Percentiles rank a stretch among this genome's conserved stretches.
These are phyloP conservation scores for Xenus cinereus DNA, from an alignment of 2,113 vertebrate species.

Conservation along the genomic window DNA sequence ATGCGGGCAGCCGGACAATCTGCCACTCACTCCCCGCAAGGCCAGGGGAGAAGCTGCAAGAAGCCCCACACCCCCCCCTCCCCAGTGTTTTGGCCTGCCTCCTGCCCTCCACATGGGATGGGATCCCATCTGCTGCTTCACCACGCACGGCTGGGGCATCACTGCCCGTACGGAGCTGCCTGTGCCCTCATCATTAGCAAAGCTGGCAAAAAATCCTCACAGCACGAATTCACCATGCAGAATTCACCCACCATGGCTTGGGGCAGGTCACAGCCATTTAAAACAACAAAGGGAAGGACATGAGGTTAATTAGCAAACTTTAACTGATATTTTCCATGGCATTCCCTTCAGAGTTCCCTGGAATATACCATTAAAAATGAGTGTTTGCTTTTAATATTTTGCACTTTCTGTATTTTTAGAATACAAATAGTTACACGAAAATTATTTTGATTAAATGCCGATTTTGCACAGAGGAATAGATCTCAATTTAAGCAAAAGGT, in stretches of 20 bases:
- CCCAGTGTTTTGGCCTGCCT: background rate
- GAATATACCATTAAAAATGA: background rate
- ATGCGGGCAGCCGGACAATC: rapidly evolving
- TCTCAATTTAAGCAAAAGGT: background rate
- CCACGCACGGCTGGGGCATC: rapidly evolving
- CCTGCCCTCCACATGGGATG: background rate
- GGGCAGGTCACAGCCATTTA: background rate
- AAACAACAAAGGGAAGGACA: background rate
- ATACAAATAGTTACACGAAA: background rate
- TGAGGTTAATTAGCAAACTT: background rate
- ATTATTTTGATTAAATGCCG: background rate
- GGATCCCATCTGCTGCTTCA: background rate
- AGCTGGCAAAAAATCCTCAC: background rate
- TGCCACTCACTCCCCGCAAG: background rate
- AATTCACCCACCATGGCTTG: rapidly evolving
- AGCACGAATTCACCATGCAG: background rate
- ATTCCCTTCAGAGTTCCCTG: background rate
- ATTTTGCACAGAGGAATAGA: background rate
- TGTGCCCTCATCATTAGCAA: rapidly evolving
- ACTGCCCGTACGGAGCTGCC: rapidly evolving
- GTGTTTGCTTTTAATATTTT: background rate
- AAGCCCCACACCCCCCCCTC: background rate
- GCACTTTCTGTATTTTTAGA: background rate
- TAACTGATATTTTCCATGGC: background rate
- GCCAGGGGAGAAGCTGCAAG: background rate